These are phyloP conservation scores for Sciurus vulgaris DNA, from an alignment of 2,797 vertebrate species.

Conservation along the genomic window DNA sequence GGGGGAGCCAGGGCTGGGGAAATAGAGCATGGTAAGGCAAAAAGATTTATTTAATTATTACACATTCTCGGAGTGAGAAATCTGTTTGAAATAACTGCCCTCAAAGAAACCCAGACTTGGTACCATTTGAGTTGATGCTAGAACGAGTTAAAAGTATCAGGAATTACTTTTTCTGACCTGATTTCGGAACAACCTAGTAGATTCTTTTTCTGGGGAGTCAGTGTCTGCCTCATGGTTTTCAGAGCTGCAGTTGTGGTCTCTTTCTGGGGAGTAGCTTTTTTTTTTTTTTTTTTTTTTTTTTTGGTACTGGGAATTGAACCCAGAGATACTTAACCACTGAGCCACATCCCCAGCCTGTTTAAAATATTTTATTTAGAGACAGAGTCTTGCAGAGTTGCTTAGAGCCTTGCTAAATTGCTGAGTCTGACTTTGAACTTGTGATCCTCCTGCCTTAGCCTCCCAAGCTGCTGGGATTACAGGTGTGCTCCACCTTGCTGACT, in stretches of 20 bases:
- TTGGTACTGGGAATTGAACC: no score
- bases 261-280: conserved; percentile 29
- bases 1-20: neutral
- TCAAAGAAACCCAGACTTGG: neutral
- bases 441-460: no score
- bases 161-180: neutral
- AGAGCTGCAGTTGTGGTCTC: neutral
- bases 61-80: neutral
- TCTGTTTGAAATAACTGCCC: neutral
- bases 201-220: neutral
- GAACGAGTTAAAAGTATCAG: neutral
- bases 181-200: conserved; percentile 11
- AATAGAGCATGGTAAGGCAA: neutral
- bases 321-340: no score
- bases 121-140: neutral
- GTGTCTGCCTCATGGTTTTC: neutral
- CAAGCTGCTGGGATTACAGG: no score
- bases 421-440: no score
- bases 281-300: neutral
- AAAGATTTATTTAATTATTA: neutral
- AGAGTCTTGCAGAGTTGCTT: no score
- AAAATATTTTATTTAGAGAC: no score
- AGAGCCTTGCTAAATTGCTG: no score
- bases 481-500: neutral
- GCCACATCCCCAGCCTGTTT: no score